Conservation (phyloP, 2,888 invertebrate species). For the Drosophila silvestris region DNA sequence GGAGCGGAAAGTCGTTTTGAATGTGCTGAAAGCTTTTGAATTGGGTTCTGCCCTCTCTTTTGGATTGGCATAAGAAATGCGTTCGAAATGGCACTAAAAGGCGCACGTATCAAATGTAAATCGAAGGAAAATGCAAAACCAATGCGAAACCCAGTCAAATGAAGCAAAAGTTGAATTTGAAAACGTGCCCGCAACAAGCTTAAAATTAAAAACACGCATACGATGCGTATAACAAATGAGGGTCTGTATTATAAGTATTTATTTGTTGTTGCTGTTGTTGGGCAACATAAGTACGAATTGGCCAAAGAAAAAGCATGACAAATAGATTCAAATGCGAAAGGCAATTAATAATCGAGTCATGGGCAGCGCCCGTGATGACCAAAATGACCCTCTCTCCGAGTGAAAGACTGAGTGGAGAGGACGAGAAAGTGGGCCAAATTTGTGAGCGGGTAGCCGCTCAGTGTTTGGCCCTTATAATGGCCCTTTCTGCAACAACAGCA, state of each 20-base stretch:
- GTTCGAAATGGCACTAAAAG: constrained; percentile 40
- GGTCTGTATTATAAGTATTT: constrained; percentile 17
- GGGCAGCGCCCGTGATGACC: constrained; percentile 43
- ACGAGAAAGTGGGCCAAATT: constrained; percentile 10
- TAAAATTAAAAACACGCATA: constrained; percentile 76
- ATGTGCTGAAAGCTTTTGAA: constrained; percentile 9
- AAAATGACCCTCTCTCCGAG: constrained; percentile 19
- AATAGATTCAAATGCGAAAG: constrained; percentile 63
- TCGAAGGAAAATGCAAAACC: constrained; percentile 23
- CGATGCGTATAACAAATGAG: constrained; percentile 56
- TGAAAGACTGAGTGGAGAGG: constrained; percentile 1
- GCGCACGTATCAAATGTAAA: constrained; percentile 52
- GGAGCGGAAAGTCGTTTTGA: constrained; percentile 1
- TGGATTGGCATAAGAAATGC: constrained; percentile 32
- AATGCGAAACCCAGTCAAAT: constrained; percentile 30
- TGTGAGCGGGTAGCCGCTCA: constrained; percentile 7
- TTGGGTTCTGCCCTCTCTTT: neutral
- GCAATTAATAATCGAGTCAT: constrained; percentile 76
- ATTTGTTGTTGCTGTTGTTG: neutral
- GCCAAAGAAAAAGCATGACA: constrained; percentile 62
- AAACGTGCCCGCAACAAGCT: constrained; percentile 47
- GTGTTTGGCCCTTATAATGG: constrained; percentile 24
- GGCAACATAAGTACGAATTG: constrained; percentile 53
- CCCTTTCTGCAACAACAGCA: constrained; percentile 9
- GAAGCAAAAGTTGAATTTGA: constrained; percentile 44